phyloP scores from a whole-genome alignment of 2,888 invertebrate species.

The Drosophila hamatofila region DNA sequence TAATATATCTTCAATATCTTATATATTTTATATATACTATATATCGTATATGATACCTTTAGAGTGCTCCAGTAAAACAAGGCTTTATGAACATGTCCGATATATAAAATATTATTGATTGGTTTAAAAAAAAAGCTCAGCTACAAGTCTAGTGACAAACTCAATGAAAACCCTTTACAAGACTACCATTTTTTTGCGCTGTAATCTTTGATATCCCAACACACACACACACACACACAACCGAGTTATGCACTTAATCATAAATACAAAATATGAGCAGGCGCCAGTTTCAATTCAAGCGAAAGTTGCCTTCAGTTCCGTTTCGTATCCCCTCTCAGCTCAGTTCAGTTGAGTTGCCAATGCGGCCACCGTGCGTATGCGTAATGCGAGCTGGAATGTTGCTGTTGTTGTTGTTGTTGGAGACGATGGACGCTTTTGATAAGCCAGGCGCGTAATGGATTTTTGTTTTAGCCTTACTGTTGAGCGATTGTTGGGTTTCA shows the following conservation, averaged over 20 bases:
- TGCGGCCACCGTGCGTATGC: constrained; percentile 65
- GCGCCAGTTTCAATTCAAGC: constrained; percentile 49
- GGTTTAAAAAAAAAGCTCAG: neutral
- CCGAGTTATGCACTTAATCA: constrained; percentile 53
- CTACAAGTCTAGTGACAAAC: neutral
- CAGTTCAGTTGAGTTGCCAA: constrained; percentile 28
- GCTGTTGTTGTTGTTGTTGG: constrained; percentile 23
- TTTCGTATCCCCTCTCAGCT: neutral
- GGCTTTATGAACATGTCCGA: neutral
- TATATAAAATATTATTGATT: constrained; percentile 2
- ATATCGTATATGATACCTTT: neutral
- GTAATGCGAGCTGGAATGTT: constrained; percentile 57
- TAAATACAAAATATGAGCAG: constrained; percentile 60
- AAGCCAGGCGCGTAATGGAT: constrained; percentile 71
- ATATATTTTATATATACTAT: neutral
- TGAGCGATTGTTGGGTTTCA: constrained; percentile 20
- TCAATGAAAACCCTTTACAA: neutral
- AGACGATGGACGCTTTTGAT: constrained; percentile 65
- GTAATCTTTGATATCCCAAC: constrained; percentile 30
- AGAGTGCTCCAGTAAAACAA: neutral
- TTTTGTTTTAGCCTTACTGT: constrained; percentile 39
- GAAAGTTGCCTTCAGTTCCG: constrained; percentile 40
- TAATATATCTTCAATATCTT: too few species aligned
- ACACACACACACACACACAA: constrained; percentile 16
- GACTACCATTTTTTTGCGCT: constrained; percentile 16